Percentiles rank a stretch among this genome's conserved stretches.
Evolutionary conservation across 1,140 invertebrate species (phyloP).

Genomic region (Drosophila eugracilis): DNA sequence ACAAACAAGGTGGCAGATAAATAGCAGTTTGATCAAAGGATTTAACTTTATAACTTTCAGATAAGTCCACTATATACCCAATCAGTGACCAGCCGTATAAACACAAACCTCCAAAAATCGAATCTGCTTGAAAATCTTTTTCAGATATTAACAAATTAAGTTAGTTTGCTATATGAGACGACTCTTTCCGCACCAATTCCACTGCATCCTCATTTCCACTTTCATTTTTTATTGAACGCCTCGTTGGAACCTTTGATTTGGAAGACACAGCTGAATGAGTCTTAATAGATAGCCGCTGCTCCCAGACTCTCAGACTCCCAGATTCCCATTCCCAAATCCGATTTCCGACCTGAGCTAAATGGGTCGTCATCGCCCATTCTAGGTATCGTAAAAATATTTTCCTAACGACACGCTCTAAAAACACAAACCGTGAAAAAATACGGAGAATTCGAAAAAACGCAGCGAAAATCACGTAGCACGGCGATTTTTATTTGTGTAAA

Average conservation of each 20-base stretch:
- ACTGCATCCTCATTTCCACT: slow-evolving; percentile 22
- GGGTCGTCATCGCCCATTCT: slow-evolving; percentile 57
- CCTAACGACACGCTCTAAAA: slow-evolving; percentile 71
- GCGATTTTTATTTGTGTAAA: slow-evolving; percentile 82
- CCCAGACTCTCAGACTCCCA: too few relatives aligned
- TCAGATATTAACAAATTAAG: neutral
- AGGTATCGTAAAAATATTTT: slow-evolving; percentile 77
- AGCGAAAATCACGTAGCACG: slow-evolving; percentile 75
- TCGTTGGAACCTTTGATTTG: slow-evolving; percentile 44
- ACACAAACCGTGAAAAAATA: slow-evolving; percentile 21
- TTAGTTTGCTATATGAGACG: slow-evolving; percentile 3
- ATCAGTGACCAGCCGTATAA: too few relatives aligned
- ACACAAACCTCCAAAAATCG: too few relatives aligned
- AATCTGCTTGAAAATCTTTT: neutral
- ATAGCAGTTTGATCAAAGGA: too few relatives aligned
- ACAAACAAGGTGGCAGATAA: slow-evolving; percentile 19
- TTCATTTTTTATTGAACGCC: slow-evolving; percentile 66
- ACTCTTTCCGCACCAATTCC: slow-evolving; percentile 17
- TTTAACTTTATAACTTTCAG: too few relatives aligned
- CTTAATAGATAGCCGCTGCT: slow-evolving; percentile 44
- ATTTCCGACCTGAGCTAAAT: slow-evolving; percentile 70
- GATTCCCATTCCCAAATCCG: slow-evolving; percentile 44
- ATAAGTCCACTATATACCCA: too few relatives aligned
- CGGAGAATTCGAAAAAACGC: slow-evolving; percentile 69
- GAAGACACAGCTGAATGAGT: slow-evolving; percentile 43